Evolutionary conservation across 2,113 vertebrate genomes (phyloP), one percentile per base, ranked within the genome.

Genomic region (Camelus dromedarius): DNA sequence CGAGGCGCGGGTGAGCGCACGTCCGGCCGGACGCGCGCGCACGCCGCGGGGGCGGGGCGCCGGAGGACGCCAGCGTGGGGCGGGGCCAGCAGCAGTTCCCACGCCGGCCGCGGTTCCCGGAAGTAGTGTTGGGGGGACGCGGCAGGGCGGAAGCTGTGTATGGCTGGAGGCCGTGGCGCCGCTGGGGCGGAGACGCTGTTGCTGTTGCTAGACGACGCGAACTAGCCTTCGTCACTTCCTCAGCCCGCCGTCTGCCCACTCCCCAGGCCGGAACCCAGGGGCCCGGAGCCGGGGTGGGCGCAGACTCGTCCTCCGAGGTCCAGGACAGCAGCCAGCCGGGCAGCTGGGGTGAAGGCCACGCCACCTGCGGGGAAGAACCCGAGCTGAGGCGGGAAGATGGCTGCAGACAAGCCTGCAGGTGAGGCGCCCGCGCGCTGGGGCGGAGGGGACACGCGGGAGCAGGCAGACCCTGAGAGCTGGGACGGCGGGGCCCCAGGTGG

Each of bases 341-440:
- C 91, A 66, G 83, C 97, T 88, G 93, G 88, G 92, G 54, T 52
- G 66, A 18, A 89, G 93, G 87, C 92, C 80, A 85, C 95, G 84
- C 97, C 95, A 80, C 50, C 18, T 76, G 70, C 20, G 64, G 94
- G 79, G 2, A 42, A 42, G 80, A 52, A 80, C 28, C 50, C 60
- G 32, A 83, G 62, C 83, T 60, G 50, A 32, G 56, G 16, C 83
- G 76, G 79, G 14, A 77, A 95, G 64, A 99, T 99, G 99, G 99
- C 99, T 93, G 98, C 99, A 77, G 99, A 99, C 96, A 99, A 98
- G 96, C 97, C 98, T 73, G 96, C 98, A 96, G 99, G 99, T 98
- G 96, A 98, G 98, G 89, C 6, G 64, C 70, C 32, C 26, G 13
- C 38, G 28, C 38, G 14, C 64, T 11, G 13, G 32, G 38, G 30